These are phyloP conservation scores for Nectonema munidae DNA, from an alignment of 2,888 invertebrate species.

Conservation along the genomic window DNA sequence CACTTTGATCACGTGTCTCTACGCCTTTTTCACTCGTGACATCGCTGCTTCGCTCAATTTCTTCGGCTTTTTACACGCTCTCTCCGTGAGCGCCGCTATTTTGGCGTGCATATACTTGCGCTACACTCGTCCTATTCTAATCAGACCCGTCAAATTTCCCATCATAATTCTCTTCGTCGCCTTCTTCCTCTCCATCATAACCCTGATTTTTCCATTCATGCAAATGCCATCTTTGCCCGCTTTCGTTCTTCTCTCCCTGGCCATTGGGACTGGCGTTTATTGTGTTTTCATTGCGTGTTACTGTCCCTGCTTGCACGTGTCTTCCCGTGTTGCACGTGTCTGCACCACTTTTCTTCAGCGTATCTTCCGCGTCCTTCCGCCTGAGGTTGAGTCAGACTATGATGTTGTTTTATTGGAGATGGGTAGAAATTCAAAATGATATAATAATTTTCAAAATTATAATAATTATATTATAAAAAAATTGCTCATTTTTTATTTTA, in stretches of 20 bases:
- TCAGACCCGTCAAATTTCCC: constrained; percentile 10
- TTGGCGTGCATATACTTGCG: not conserved
- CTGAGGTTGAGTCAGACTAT: constrained; percentile 8
- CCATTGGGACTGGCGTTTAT: not conserved
- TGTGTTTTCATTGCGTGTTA: constrained; percentile 1
- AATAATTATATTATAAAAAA: no score
- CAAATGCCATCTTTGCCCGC: not conserved
- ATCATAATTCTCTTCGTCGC: constrained; percentile 10
- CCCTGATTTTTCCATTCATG: no score
- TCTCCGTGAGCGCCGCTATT: not conserved
- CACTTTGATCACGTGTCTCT: not conserved
- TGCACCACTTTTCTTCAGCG: no score
- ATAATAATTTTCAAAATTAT: no score
- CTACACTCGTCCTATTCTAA: constrained; percentile 8
- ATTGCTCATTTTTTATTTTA: no score
- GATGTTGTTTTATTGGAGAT: constrained; percentile 2
- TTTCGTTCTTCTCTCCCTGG: not conserved
- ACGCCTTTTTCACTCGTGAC: not conserved
- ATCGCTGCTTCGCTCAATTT: constrained; percentile 1
- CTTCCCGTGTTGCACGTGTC: no score
- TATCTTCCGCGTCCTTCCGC: no score
- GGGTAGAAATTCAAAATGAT: no score
- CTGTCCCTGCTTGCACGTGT: no score
- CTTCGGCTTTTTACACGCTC: not conserved
- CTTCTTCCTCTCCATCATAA: constrained; percentile 6